Evolutionary conservation across 92 coral and sea anemone species (phyloP).

Genomic region (Zoanthus gigantus): DNA sequence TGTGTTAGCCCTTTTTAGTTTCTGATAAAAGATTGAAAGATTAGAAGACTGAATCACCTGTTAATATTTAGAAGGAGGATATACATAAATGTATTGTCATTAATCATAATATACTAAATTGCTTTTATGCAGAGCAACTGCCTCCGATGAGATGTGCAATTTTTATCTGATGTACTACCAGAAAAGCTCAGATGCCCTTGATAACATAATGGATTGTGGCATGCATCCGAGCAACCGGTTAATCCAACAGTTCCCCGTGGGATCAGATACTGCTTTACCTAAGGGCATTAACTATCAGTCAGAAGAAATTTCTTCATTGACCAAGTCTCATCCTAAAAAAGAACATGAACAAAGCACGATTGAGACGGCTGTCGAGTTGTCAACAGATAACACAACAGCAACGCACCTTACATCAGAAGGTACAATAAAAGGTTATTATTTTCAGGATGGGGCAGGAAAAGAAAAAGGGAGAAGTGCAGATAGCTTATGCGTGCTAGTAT

Average conservation of each 20-base stretch:
- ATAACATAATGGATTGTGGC: conserved; percentile 56
- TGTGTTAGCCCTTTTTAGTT: too few relatives aligned
- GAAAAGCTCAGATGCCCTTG: background rate
- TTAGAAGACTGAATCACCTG: too few relatives aligned
- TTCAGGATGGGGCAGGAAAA: background rate
- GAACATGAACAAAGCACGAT: background rate
- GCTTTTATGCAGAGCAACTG: conserved; percentile 70
- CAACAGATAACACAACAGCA: background rate
- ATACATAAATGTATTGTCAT: too few relatives aligned
- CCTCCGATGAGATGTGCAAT: conserved; percentile 95
- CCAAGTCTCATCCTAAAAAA: background rate
- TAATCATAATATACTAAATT: background rate
- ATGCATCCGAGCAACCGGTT: conserved; percentile 29
- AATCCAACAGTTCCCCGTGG: conserved; percentile 20
- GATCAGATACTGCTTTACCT: conserved; percentile 60
- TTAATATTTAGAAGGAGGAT: too few relatives aligned
- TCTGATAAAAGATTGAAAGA: too few relatives aligned
- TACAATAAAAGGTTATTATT: background rate
- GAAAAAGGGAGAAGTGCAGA: too few relatives aligned
- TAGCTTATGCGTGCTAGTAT: too few relatives aligned
- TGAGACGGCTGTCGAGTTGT: background rate
- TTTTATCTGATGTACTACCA: conserved; percentile 96
- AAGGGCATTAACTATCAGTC: conserved; percentile 28
- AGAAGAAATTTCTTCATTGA: background rate
- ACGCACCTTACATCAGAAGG: background rate